Evolutionary conservation across 1,140 invertebrate species (phyloP), one percentile per base, ranked within the genome.

Genomic region (Tetraneura akinire): DNA sequence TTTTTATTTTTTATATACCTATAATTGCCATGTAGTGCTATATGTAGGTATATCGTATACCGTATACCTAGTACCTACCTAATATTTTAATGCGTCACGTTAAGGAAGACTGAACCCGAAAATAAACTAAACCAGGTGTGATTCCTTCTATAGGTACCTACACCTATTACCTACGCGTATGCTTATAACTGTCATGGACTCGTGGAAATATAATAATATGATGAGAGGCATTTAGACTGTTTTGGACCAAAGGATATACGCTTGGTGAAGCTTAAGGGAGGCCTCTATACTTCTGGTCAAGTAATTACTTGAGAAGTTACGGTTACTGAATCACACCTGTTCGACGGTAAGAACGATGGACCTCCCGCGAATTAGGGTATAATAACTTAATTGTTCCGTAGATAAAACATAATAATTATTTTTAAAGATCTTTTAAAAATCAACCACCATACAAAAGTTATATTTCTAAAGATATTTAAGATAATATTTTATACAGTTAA

Each of bases 51-150:
- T n/a, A n/a, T n/a, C n/a, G n/a, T n/a, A n/a, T n/a, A n/a, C n/a
- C n/a, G n/a, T 14, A 10, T 13, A 10, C 11, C 11, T 13, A 47
- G 10, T 47, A 47, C 45, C 45, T 47, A 47, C 45, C 18, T 53
- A 37, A 26, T 70, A 49, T 70, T 29, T 49, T 18, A 49, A 70
- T n/a, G n/a, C 42, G 66, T 70, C 51, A 6, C 23, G 74, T 78
- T 55, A 78, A 60, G 74, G 23, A 10, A 78, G 21, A 18, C 37
- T 62, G 74, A 16, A 1, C 55, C 47, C 55, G 23, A 47, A 60
- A 37, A 78, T 66, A 42, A 66, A 76, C 37, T 29, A 78, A 62
- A 78, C 74, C 74, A 78, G 74, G 74, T 78, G 74, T 78, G 74
- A 78, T 45, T 78, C 74, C 74, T n/a, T n/a, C n/a, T n/a, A n/a